Percentiles rank a stretch among this genome's conserved stretches.
These are phyloP conservation scores for Drosophila erecta DNA, from an alignment of 1,140 invertebrate genomes.

Conservation along the genomic window DNA sequence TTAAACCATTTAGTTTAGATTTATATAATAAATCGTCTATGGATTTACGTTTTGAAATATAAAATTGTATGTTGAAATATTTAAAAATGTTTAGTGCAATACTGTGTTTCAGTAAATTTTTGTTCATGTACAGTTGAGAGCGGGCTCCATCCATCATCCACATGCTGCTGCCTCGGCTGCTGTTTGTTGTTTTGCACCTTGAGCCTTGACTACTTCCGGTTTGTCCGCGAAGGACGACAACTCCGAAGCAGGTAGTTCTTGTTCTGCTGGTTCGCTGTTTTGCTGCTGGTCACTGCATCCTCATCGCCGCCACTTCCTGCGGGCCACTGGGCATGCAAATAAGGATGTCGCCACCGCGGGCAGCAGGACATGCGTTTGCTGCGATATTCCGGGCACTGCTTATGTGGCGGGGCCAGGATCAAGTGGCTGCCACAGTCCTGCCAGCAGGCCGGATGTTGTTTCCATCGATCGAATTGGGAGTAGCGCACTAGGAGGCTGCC, in stretches of 20 bases:
- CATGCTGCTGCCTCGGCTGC: conserved; percentile 48
- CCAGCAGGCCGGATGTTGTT: conserved; percentile 56
- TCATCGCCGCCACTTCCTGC: conserved; percentile 68
- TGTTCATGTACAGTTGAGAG: not conserved
- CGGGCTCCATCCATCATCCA: conserved; percentile 62
- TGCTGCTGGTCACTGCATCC: conserved; percentile 19
- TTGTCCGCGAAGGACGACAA: conserved; percentile 73
- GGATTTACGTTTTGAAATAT: too few species aligned
- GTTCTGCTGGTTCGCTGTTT: conserved; percentile 9
- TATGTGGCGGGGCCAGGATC: conserved; percentile 41
- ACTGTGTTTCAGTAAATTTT: not conserved
- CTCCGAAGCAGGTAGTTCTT: conserved; percentile 67
- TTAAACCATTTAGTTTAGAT: too few species aligned
- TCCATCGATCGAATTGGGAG: conserved; percentile 48
- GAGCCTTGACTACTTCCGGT: conserved; percentile 80
- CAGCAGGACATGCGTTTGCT: conserved; percentile 42
- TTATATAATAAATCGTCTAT: too few species aligned
- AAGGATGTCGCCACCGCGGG: conserved; percentile 65
- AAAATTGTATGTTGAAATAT: too few species aligned
- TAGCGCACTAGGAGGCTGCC: conserved; percentile 12
- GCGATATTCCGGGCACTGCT: not conserved
- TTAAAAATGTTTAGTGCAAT: too few species aligned
- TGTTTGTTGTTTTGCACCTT: conserved; percentile 71
- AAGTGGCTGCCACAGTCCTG: conserved; percentile 41
- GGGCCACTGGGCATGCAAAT: conserved; percentile 68